phyloP scores from a whole-genome alignment of 2,113 vertebrate species.

The Puntigrus tetrazona region DNA sequence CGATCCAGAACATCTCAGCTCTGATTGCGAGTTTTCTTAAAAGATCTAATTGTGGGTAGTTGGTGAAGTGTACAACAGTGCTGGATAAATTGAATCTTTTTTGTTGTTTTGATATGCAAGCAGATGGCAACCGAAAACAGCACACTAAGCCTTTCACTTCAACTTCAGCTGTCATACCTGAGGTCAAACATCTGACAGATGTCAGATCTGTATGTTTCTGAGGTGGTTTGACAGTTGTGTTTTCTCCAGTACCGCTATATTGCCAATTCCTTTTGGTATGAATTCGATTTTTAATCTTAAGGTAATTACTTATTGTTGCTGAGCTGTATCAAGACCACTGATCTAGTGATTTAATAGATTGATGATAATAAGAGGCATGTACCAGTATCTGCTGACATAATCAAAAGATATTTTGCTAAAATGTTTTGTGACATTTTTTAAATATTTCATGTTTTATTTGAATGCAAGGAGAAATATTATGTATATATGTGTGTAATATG shows the following conservation, averaged over 20 bases:
- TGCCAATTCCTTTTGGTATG: background rate
- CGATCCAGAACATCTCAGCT: constrained; percentile 13
- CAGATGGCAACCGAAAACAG: background rate
- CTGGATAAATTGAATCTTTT: background rate
- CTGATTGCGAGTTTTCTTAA: background rate
- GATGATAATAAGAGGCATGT: background rate
- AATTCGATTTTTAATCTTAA: background rate
- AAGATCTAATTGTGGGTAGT: background rate
- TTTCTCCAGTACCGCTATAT: background rate
- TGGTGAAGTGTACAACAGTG: background rate
- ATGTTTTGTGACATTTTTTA: background rate
- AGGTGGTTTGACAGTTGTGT: background rate
- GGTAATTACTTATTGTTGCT: background rate
- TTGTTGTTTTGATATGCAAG: background rate
- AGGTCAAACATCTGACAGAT: constrained; percentile 7
- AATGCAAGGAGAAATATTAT: no score
- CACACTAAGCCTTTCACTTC: background rate
- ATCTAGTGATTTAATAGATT: background rate
- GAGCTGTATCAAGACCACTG: background rate
- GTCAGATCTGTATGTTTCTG: background rate
- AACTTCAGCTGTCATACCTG: background rate
- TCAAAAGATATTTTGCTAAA: background rate
- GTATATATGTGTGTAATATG: no score
- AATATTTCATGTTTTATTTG: no score
- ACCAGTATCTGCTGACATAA: background rate